Evolutionary conservation across 2,113 vertebrate genomes (phyloP).

Genomic region (Thamnophis sirtalis): DNA sequence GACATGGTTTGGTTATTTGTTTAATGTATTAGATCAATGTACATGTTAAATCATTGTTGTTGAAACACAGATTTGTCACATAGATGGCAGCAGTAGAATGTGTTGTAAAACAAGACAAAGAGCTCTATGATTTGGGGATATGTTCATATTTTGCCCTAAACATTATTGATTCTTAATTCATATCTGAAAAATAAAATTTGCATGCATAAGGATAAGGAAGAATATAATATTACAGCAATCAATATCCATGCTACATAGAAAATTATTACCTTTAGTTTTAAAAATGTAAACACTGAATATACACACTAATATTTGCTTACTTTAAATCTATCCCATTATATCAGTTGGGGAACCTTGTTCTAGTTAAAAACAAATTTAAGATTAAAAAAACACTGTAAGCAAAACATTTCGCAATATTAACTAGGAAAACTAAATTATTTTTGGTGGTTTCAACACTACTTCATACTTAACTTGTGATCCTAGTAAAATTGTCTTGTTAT

Average conservation of each 20-base stretch:
- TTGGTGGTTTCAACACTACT: slow-evolving; percentile 35
- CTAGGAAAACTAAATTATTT: slow-evolving; percentile 27
- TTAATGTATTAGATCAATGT: neutral
- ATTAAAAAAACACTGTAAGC: slow-evolving; percentile 51
- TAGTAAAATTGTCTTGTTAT: neutral
- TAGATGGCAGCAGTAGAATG: slow-evolving; percentile 28
- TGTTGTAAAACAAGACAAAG: neutral
- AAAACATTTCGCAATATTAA: slow-evolving; percentile 6
- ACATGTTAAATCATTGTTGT: slow-evolving; percentile 11
- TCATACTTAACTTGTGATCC: slow-evolving; percentile 24
- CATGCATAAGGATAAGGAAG: neutral
- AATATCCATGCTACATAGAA: neutral
- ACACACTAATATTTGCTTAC: neutral
- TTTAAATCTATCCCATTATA: slow-evolving; percentile 6
- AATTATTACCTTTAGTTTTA: neutral
- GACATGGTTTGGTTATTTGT: neutral
- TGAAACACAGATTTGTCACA: neutral
- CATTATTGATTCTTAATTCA: neutral
- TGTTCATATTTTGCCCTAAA: neutral
- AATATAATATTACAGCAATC: neutral
- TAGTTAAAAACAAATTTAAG: slow-evolving; percentile 25
- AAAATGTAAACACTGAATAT: neutral
- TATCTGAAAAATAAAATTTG: neutral
- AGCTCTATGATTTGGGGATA: neutral
- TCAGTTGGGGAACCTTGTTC: neutral